phyloP scores from a whole-genome alignment of 2,797 vertebrate species.

The Peromyscus aztecus region DNA sequence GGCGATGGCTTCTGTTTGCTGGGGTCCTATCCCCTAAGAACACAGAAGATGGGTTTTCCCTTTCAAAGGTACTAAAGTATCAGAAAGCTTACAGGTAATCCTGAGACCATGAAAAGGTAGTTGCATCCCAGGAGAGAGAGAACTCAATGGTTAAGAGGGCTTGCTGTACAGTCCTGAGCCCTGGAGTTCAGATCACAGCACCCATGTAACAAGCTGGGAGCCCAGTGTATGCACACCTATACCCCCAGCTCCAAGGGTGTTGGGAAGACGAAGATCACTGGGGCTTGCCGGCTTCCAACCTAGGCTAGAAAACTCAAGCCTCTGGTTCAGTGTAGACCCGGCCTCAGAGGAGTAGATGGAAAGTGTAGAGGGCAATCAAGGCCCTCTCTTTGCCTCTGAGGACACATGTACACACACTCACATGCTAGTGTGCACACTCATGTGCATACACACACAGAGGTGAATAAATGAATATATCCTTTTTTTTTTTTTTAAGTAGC shows the following conservation, averaged over 20 bases:
- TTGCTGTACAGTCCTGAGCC: background rate
- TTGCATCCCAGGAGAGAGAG: background rate
- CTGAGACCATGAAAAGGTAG: background rate
- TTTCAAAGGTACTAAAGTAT: background rate
- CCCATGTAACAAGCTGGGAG: background rate
- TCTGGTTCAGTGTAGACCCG: background rate
- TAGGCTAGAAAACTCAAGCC: background rate
- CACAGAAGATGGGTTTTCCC: background rate
- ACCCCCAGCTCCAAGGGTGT: background rate
- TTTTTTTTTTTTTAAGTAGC: background rate
- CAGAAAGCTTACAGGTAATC: conserved; percentile 29
- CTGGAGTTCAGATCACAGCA: background rate
- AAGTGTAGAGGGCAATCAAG: background rate
- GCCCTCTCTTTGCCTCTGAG: background rate
- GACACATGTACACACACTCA: too few relatives aligned
- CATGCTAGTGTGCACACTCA: background rate
- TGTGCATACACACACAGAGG: background rate
- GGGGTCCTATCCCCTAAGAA: background rate
- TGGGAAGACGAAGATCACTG: background rate
- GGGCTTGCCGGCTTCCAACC: background rate
- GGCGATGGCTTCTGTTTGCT: background rate
- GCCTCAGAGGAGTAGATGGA: background rate
- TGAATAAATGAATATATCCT: background rate
- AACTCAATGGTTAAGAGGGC: background rate
- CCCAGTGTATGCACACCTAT: too few relatives aligned